These are phyloP conservation scores for Pycnonotus jocosus DNA, from an alignment of 2,113 vertebrate genomes.

Conservation along the genomic window DNA sequence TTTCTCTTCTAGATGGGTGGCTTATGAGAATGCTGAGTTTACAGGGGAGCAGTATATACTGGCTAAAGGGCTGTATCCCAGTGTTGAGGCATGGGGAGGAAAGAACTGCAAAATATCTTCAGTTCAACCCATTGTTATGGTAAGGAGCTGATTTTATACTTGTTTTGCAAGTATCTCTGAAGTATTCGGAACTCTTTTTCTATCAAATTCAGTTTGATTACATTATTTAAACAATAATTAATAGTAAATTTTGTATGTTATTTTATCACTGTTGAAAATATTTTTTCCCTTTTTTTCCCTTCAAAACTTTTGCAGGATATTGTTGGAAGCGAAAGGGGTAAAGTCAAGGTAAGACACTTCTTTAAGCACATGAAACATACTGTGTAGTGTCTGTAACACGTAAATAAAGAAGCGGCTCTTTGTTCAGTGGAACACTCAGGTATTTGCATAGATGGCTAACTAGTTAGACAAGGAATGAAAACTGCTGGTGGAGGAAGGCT, in stretches of 20 bases:
- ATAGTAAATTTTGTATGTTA: background rate
- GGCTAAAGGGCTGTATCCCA: slow-evolving; percentile 87
- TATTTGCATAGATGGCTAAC: background rate
- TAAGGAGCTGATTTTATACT: slow-evolving; percentile 66
- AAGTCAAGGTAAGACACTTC: slow-evolving; percentile 73
- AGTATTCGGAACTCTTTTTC: background rate
- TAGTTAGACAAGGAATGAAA: background rate
- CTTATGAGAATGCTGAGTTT: slow-evolving; percentile 89
- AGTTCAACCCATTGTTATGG: slow-evolving; percentile 86
- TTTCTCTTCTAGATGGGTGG: slow-evolving; percentile 83
- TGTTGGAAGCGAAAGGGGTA: slow-evolving; percentile 40
- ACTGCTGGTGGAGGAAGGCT: background rate
- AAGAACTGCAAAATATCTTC: slow-evolving; percentile 83
- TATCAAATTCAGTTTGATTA: background rate
- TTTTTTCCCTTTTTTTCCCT: background rate
- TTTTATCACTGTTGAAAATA: background rate
- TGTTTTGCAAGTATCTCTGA: background rate
- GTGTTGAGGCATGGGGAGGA: slow-evolving; percentile 87
- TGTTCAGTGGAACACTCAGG: background rate
- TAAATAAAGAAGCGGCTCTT: background rate
- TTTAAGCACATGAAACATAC: background rate
- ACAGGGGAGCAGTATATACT: slow-evolving; percentile 88
- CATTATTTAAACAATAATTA: background rate
- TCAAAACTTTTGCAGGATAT: slow-evolving; percentile 67
- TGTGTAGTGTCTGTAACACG: background rate